Percentiles rank a stretch among this genome's conserved stretches.
Evolutionary conservation across 2,888 invertebrate species (phyloP).

Genomic region (Pyrgus malvae): DNA sequence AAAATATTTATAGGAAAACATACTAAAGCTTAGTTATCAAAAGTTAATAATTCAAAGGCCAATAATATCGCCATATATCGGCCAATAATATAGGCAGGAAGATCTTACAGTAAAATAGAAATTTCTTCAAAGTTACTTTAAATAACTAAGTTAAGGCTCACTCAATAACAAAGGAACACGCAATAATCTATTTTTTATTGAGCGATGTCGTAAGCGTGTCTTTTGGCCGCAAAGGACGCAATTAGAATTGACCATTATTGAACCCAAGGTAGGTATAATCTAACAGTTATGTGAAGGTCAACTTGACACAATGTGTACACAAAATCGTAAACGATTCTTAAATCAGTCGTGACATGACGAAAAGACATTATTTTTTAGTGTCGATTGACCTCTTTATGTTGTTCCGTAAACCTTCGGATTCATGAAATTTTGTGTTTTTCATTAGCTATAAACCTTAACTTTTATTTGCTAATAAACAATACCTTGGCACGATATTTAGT

Average conservation of each 20-base stretch:
- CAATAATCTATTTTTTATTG: constrained; percentile 13
- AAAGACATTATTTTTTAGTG: constrained; percentile 36
- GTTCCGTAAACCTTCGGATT: constrained; percentile 30
- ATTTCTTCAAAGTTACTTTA: not conserved
- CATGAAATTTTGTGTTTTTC: constrained; percentile 20
- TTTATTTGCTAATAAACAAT: constrained; percentile 6
- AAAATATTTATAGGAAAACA: too few relatives aligned
- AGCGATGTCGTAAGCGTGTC: constrained; percentile 5
- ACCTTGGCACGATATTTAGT: not conserved
- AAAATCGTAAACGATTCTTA: constrained; percentile 22
- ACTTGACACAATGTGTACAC: constrained; percentile 46
- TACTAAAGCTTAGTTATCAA: too few relatives aligned
- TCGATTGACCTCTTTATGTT: constrained; percentile 23
- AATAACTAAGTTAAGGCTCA: not conserved
- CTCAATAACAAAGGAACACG: constrained; percentile 5
- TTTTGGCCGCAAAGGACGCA: constrained; percentile 26
- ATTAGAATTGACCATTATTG: constrained; percentile 30
- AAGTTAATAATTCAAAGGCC: too few relatives aligned
- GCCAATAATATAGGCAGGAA: too few relatives aligned
- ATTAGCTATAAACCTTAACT: constrained; percentile 29
- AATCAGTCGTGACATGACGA: constrained; percentile 31
- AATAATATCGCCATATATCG: too few relatives aligned
- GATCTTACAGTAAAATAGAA: not conserved
- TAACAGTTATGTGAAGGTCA: constrained; percentile 43
- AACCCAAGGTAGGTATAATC: constrained; percentile 30